Conservation (phyloP, 2,797 vertebrate species). For the Siniperca scherzeri region DNA sequence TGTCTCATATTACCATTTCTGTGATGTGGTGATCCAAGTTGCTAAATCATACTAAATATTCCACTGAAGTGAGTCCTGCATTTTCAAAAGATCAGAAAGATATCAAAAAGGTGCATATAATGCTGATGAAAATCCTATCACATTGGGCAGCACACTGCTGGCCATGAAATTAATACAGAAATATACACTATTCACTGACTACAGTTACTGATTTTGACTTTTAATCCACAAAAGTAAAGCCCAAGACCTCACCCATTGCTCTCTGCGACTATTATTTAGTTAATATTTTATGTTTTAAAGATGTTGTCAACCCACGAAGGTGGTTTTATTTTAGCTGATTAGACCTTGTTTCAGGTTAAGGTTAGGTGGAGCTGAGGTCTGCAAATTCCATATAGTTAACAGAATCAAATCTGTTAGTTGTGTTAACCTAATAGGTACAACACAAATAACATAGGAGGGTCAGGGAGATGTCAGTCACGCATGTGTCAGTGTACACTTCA, state of each 20-base stretch:
- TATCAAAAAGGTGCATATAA: neutral
- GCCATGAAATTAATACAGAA: neutral
- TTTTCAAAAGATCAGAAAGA: neutral
- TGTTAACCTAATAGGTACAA: slow-evolving; percentile 6
- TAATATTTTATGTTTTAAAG: neutral
- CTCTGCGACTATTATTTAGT: neutral
- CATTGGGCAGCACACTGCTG: neutral
- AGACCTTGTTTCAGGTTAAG: slow-evolving; percentile 2
- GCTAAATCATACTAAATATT: slow-evolving; percentile 19
- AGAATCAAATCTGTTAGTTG: slow-evolving; percentile 23
- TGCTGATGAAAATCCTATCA: neutral
- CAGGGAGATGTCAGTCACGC: slow-evolving; percentile 33
- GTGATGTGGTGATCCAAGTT: slow-evolving; percentile 28
- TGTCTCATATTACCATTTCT: slow-evolving; percentile 35
- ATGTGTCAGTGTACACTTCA: slow-evolving; percentile 5
- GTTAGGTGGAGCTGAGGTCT: neutral
- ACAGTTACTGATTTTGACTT: neutral
- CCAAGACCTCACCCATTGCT: neutral
- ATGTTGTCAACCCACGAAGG: neutral
- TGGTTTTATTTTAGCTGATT: neutral
- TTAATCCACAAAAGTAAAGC: neutral
- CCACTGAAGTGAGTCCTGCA: neutral
- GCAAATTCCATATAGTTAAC: neutral
- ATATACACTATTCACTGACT: neutral
- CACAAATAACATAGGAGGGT: slow-evolving; percentile 3